Conservation (phyloP, 2,888 invertebrate genomes). For the Congeria kusceri region DNA sequence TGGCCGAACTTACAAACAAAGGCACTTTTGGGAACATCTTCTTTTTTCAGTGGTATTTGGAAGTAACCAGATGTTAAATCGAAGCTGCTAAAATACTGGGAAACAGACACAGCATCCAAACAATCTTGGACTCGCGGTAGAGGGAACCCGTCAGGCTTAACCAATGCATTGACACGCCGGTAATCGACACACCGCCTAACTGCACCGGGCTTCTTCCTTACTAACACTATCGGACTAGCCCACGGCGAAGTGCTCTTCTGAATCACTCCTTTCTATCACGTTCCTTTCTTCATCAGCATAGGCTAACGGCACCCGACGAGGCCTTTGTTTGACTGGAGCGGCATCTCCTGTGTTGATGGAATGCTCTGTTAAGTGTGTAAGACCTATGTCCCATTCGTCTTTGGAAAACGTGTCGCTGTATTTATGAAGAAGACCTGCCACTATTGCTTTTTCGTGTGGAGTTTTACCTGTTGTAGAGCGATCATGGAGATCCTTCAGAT, state of each 20-base stretch:
- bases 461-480: constrained; percentile 1
- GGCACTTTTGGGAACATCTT: constrained; percentile 59
- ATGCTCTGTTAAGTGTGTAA: constrained; percentile 40
- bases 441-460: constrained; percentile 9
- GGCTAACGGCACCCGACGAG: constrained; percentile 28
- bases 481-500: constrained; percentile 4
- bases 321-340: constrained; percentile 45
- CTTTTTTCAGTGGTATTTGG: constrained; percentile 48
- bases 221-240: constrained; percentile 45
- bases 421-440: constrained; percentile 20
- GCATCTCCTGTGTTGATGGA: constrained; percentile 43
- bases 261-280: constrained; percentile 31
- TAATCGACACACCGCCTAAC: constrained; percentile 52
- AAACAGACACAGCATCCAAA: constrained; percentile 44
- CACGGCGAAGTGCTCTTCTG: constrained; percentile 44
- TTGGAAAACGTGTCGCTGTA: constrained; percentile 39
- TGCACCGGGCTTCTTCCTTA: constrained; percentile 49
- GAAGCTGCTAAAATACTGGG: constrained; percentile 43
- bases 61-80: constrained; percentile 52
- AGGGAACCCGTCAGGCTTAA: constrained; percentile 50
- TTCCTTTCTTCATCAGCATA: constrained; percentile 39
- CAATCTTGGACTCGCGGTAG: constrained; percentile 55
- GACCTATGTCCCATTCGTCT: constrained; percentile 42
- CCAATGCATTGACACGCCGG: constrained; percentile 44
- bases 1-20: constrained; percentile 57